Base-by-base conservation (phyloP, 2,113 vertebrate species). In the Nasalis larvatus region DNA sequence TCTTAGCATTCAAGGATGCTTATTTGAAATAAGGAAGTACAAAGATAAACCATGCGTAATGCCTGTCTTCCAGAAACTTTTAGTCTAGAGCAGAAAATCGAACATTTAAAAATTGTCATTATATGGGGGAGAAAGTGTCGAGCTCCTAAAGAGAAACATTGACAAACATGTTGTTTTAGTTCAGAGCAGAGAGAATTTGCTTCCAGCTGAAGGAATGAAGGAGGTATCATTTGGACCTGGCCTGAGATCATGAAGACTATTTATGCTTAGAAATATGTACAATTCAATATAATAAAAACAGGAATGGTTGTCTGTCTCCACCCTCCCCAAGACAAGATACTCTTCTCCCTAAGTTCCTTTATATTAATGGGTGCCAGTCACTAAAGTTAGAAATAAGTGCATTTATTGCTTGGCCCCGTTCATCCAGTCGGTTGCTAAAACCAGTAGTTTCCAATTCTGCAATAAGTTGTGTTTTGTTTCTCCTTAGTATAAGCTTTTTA, bases 21-120 rank as follows among this genome's bases (percentile, higher is more conserved):
- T 52, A 20, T 40, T 82, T 40, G 18, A 11, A 47, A 8, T 37
- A 73, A 95, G n/a, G n/a, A 92, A 23, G 13, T 74, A 20, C 12
- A 63, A 60, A 92, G 56, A n/a, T 9, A 35, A 40, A 58, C 6
- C 40, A 66, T 18, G 20, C 47, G 23, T 17, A 30, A 35, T 42
- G 40, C 23, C 20, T 54, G 49, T 77, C 35, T 40, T 89, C n/a
- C 74, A 95, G 83, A 91, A 92, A 86, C 37, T 83, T 89, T 89
- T 58, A 86, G 27, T 95, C 78, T 58, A 94, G 49, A 76, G 35
- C 9, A 52, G 52, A 89, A 97, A 94, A 92, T 49, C 82, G 73
- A 45, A 11, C 83, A 82, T 56, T 86, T 92, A 94, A 96, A 96
- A 96, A 89, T 86, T 92, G 91, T 77, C 82, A 63, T 49, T 90